Percentiles rank a stretch among this genome's conserved stretches.
Conservation (phyloP, 1,140 invertebrate genomes). For the Archivesica marissinica region DNA sequence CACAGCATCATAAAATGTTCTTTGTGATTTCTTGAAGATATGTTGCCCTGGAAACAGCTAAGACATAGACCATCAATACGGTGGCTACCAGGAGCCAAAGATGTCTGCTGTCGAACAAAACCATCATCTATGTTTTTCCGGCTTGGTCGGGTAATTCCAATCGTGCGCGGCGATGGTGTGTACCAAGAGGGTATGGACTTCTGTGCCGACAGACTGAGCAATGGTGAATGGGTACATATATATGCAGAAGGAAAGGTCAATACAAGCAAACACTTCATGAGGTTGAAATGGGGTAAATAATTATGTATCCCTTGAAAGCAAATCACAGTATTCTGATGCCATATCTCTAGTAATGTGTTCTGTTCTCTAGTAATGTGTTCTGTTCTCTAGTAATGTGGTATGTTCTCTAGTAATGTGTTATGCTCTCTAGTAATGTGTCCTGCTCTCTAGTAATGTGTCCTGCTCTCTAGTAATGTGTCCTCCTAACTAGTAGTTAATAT, state of each 20-base stretch:
- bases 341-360: background rate
- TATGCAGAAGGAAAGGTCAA: constrained; percentile 96
- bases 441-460: background rate
- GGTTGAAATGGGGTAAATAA: constrained; percentile 93
- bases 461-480: background rate
- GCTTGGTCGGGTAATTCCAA: constrained; percentile 87
- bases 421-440: background rate
- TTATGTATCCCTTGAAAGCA: background rate
- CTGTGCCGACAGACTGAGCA: constrained; percentile 92
- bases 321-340: background rate
- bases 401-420: background rate
- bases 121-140: constrained; percentile 27
- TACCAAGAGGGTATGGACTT: constrained; percentile 95
- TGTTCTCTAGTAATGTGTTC: background rate
- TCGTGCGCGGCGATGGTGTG: constrained; percentile 95
- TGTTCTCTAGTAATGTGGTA: background rate
- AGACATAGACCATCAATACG: background rate
- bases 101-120: constrained; percentile 4
- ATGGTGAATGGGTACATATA: constrained; percentile 98
- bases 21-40: constrained; percentile 5
- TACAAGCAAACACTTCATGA: constrained; percentile 90
- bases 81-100: constrained; percentile 37
- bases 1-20: no score
- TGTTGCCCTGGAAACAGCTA: constrained; percentile 40
- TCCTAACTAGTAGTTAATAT: no score